Percentiles rank a stretch among this genome's conserved stretches.
Evolutionary conservation across 2,797 vertebrate genomes (phyloP).

Genomic region (Chromis chromis): DNA sequence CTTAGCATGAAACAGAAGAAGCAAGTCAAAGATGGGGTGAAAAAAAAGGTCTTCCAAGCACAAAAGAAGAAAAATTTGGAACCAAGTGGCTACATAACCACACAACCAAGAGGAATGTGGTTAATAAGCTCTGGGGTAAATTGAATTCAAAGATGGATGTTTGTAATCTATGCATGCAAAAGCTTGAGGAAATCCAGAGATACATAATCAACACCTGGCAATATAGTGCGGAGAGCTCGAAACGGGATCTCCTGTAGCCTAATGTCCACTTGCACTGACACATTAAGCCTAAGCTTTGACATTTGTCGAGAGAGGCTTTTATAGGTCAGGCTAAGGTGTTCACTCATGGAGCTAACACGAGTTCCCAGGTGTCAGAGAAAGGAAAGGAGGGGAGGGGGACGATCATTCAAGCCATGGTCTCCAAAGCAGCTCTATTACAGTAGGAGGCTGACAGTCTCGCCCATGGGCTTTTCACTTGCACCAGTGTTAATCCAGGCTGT

Average conservation of each 20-base stretch:
- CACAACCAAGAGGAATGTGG: conserved; percentile 70
- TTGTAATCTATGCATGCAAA: conserved; percentile 70
- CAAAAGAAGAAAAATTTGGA: conserved; percentile 24
- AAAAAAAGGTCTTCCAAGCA: conserved; percentile 16
- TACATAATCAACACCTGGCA: conserved; percentile 55
- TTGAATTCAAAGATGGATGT: conserved; percentile 78
- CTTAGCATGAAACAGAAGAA: conserved; percentile 45
- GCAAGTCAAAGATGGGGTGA: conserved; percentile 48
- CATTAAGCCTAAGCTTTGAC: conserved; percentile 64
- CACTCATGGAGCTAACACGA: conserved; percentile 74
- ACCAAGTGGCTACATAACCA: conserved; percentile 45
- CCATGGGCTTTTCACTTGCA: conserved; percentile 62
- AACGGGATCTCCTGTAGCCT: conserved; percentile 54
- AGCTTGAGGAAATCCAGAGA: conserved; percentile 55
- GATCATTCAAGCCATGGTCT: conserved; percentile 63
- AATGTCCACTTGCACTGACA: conserved; percentile 52
- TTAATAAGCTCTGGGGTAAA: conserved; percentile 71
- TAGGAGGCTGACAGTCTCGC: conserved; percentile 60
- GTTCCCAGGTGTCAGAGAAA: conserved; percentile 68
- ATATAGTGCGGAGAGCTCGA: conserved; percentile 35
- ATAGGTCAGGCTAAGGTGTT: conserved; percentile 75
- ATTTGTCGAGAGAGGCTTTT: conserved; percentile 67
- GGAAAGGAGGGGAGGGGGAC: conserved; percentile 7
- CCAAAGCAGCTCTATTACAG: conserved; percentile 70
- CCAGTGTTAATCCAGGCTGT: conserved; percentile 63